These are phyloP conservation scores for Crocidura indochinensis DNA, from an alignment of 2,797 vertebrate species.

Conservation along the genomic window DNA sequence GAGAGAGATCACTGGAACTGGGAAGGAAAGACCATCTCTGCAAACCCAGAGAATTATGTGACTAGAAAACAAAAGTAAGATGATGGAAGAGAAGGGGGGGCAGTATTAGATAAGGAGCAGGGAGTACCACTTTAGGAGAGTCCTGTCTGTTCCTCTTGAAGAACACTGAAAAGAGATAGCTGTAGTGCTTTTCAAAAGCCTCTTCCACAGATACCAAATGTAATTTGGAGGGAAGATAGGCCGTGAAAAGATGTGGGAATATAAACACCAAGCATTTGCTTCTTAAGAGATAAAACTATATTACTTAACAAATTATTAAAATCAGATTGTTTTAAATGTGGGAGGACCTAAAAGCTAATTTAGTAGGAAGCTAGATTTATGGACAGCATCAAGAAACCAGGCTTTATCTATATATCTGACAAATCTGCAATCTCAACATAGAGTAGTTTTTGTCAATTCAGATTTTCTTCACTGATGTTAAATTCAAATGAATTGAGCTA, in stretches of 20 bases:
- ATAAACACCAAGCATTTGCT: not conserved
- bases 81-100: too few species aligned
- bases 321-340: slow-evolving; percentile 19
- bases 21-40: not conserved
- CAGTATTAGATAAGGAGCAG: not conserved
- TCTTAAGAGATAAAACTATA: not conserved
- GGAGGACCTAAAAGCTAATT: slow-evolving; percentile 37
- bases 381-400: not conserved
- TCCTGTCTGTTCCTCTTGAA: fast-evolving
- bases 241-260: not conserved
- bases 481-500: not conserved
- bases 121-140: not conserved
- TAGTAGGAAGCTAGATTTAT: slow-evolving; percentile 18
- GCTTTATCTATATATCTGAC: not conserved
- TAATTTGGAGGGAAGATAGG: not conserved
- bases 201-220: not conserved
- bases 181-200: not conserved
- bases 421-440: not conserved
- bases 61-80: not conserved
- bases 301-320: slow-evolving; percentile 25
- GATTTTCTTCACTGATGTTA: slow-evolving; percentile 58
- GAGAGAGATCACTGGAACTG: not conserved
- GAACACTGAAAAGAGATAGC: not conserved
- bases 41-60: fast-evolving
- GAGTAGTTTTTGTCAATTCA: not conserved